These are phyloP conservation scores for Mycalesis mineus DNA, from an alignment of 2,888 invertebrate genomes.

Conservation along the genomic window DNA sequence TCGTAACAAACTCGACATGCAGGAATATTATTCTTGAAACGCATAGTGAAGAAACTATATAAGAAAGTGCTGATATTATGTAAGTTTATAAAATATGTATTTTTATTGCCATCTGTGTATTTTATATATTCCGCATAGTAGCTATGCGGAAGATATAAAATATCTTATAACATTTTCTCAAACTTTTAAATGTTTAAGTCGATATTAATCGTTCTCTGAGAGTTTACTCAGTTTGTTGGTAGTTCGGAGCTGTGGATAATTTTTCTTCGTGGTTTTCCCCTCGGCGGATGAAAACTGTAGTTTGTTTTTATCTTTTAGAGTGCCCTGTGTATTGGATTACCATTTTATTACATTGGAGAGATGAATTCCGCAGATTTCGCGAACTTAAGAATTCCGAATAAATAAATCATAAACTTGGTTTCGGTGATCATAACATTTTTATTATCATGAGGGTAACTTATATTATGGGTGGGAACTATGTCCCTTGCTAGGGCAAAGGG, in stretches of 20 bases:
- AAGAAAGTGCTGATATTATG: no score
- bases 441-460: conserved; percentile 50
- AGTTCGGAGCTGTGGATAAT: conserved; percentile 24
- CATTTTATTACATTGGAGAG: conserved; percentile 34
- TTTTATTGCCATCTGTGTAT: no score
- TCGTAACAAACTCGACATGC: no score
- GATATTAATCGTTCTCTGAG: conserved; percentile 17
- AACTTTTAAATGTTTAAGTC: conserved; percentile 13
- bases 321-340: conserved; percentile 30
- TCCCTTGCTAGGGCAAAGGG: conserved; percentile 18
- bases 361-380: conserved; percentile 37
- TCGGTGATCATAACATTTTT: conserved; percentile 67
- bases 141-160: no score
- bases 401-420: conserved; percentile 65
- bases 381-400: conserved; percentile 52
- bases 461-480: conserved; percentile 38
- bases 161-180: not conserved
- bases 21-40: no score
- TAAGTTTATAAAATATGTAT: no score
- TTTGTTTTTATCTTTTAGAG: conserved; percentile 28
- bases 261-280: conserved; percentile 18
- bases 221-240: conserved; percentile 21
- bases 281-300: conserved; percentile 22
- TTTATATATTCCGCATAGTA: no score
- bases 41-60: no score